These are phyloP conservation scores for Melopsittacus undulatus DNA, from an alignment of 2,797 vertebrate species.

Conservation along the genomic window DNA sequence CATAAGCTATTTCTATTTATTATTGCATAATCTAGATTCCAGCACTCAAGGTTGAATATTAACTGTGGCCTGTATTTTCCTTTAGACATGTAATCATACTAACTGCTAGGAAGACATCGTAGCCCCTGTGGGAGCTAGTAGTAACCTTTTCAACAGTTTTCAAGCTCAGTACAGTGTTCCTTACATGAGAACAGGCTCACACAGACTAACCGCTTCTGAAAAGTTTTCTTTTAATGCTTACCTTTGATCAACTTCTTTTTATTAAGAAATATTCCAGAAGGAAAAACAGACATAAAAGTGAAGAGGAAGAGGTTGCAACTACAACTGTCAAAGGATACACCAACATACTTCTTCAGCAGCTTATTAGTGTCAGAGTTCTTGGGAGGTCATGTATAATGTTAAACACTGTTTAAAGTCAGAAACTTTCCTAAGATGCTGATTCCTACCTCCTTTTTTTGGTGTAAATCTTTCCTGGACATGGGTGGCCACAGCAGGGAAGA, in stretches of 20 bases:
- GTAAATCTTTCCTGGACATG: not conserved
- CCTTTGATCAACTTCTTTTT: conserved; percentile 22
- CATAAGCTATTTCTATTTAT: not conserved
- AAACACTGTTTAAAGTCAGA: not conserved
- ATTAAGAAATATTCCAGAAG: not conserved
- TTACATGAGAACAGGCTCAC: not conserved
- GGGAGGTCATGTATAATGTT: not conserved
- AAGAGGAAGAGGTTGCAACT: not conserved
- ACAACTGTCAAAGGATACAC: not conserved
- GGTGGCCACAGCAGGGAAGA: not conserved
- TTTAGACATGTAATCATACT: not conserved
- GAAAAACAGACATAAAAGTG: not conserved
- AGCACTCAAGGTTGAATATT: not conserved
- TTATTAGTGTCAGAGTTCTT: not conserved
- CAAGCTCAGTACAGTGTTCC: not conserved
- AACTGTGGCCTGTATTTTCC: not conserved
- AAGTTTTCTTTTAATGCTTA: not conserved
- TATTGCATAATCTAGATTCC: not conserved
- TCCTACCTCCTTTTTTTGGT: not conserved
- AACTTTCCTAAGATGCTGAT: not conserved
- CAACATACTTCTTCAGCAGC: not conserved
- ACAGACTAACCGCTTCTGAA: not conserved
- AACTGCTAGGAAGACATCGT: not conserved
- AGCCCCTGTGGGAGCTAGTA: not conserved
- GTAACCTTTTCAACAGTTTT: not conserved